Conservation (phyloP, 2,888 invertebrate genomes). For the Euzetes globulus region DNA sequence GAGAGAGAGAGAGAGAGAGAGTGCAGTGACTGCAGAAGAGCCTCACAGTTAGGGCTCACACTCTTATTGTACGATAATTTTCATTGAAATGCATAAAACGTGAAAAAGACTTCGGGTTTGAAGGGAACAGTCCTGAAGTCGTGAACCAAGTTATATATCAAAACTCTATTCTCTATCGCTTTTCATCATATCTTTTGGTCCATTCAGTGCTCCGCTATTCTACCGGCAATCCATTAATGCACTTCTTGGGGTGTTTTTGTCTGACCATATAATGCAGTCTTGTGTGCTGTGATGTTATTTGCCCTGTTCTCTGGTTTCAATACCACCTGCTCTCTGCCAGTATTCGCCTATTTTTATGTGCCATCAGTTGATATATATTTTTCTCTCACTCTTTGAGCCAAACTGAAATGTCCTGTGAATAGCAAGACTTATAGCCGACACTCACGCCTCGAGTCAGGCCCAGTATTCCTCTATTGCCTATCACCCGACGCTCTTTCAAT, state of each 20-base stretch:
- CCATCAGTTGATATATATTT: constrained; percentile 8
- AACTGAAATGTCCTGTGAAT: not conserved
- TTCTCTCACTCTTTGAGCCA: not conserved
- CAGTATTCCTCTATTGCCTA: not conserved
- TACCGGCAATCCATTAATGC: not conserved
- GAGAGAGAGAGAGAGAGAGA: not conserved
- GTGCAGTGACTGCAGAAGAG: not conserved
- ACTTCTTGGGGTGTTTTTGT: not conserved
- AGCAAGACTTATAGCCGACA: not conserved
- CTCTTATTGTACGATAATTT: constrained; percentile 2
- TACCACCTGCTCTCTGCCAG: constrained; percentile 15
- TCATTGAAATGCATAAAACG: not conserved
- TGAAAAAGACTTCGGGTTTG: not conserved
- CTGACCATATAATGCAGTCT: not conserved
- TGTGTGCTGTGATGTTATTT: not conserved
- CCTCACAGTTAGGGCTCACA: not conserved
- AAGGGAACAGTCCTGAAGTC: not conserved
- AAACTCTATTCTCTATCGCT: not conserved
- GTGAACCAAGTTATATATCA: not conserved
- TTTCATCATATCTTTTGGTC: not conserved
- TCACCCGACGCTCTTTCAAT: not conserved
- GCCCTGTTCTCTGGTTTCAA: not conserved
- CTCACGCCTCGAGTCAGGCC: constrained; percentile 9
- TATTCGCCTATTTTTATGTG: not conserved
- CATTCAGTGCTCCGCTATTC: not conserved